phyloP scores from a whole-genome alignment of 2,797 vertebrate genomes.

The Urophycis tenuis region DNA sequence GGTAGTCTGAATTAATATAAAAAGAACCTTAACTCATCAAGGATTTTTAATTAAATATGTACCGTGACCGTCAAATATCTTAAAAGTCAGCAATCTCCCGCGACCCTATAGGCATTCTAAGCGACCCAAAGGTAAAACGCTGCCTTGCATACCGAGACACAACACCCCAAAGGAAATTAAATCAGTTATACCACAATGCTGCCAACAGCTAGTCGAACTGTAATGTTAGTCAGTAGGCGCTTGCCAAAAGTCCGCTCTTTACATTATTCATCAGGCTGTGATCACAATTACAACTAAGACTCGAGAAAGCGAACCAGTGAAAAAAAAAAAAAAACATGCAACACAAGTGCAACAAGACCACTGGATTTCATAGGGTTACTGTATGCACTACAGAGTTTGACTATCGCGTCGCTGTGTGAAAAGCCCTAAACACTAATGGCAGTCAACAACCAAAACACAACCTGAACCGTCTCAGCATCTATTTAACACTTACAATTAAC shows the following conservation, averaged over 20 bases:
- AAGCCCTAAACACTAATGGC: background rate
- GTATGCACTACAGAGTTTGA: background rate
- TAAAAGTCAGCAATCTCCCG: background rate
- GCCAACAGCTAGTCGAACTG: conserved; percentile 22
- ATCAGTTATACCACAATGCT: conserved; percentile 12
- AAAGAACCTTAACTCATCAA: background rate
- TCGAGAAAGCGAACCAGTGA: conserved; percentile 12
- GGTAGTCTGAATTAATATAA: background rate
- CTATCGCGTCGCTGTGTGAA: background rate
- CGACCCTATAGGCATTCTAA: background rate
- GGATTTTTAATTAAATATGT: background rate
- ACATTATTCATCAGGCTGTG: conserved; percentile 65
- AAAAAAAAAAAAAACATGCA: conserved; percentile 32
- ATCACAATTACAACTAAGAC: conserved; percentile 46
- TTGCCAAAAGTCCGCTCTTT: conserved; percentile 51
- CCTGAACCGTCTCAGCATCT: background rate
- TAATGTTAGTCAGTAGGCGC: conserved; percentile 57
- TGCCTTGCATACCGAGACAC: background rate
- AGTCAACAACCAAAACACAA: background rate
- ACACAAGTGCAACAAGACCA: background rate
- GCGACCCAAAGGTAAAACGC: background rate
- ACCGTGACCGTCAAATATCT: background rate
- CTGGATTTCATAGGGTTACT: background rate
- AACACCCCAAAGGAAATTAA: background rate
- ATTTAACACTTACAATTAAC: background rate